Evolutionary conservation across 2,113 vertebrate genomes (phyloP), one percentile per base, ranked within the genome.

Genomic region (Barbus barbus): DNA sequence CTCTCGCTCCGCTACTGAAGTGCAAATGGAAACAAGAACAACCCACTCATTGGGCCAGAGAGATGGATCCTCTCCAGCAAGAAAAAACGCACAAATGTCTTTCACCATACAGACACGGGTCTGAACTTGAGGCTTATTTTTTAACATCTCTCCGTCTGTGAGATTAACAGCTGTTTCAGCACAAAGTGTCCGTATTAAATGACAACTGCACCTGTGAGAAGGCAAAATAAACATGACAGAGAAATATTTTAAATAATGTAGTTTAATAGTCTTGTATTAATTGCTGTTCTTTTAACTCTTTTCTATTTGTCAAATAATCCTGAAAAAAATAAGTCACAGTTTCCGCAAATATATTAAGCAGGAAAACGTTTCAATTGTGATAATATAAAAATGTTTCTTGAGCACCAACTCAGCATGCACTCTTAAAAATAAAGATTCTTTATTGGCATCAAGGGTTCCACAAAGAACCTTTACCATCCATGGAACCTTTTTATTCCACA

Each of bases 151-250:
- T 73, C 41, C 41, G 4, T 63, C 24, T 24, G 71, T 67, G 67
- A 48, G 13, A 76, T 53, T 61, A 26, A 38, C 72, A 12, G 22
- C 51, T 28, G 0, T 51, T 90, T 97, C 93, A 97, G 90, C 96
- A 97, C 85, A 97, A 93, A 0, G 96, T 97, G 92, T 99, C 97
- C 0, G 97, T 98, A 89, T 97, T 98, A 91, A 99, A 99, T 4
- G 97, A 96, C 41, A 99, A 95, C 94, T 98, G 97, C 79, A 96
- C 97, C 97, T 98, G 41, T 31, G 33, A 69, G 18, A 48, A 13
- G 86, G 22, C 9, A 72, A 46, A 48, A 48, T 58, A 3, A 58
- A 56, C 61, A 56, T 48, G 22, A 61, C 16, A 58, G 31, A 60
- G 2, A 38, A 9, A 36, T 5, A 61, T 78, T 72, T 72, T 1